Evolutionary conservation across 2,888 invertebrate species (phyloP).

Genomic region (Dryadula phaetusa): DNA sequence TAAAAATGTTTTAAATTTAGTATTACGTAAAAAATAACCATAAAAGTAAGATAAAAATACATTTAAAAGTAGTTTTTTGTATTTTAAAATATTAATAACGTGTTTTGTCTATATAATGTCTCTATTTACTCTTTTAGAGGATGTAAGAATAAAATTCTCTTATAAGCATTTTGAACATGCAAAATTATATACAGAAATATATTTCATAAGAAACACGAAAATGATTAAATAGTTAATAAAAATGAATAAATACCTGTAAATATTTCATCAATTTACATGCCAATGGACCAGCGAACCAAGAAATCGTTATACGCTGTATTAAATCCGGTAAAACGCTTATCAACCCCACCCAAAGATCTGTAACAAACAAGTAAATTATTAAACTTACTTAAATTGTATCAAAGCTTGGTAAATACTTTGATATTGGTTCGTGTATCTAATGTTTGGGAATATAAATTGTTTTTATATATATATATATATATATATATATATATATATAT

Average conservation of each 20-base stretch:
- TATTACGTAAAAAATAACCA: too few species aligned
- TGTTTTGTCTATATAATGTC: too few species aligned
- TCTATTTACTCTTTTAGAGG: too few species aligned
- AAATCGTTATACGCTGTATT: conserved; percentile 94
- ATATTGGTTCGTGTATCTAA: neutral
- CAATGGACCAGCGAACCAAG: conserved; percentile 94
- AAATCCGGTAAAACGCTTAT: conserved; percentile 95
- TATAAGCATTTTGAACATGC: too few species aligned
- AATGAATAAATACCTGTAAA: conserved; percentile 85
- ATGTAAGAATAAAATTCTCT: too few species aligned
- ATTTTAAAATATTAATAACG: too few species aligned
- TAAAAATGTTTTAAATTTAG: conserved; percentile 48
- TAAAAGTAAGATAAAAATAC: too few species aligned
- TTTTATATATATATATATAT: too few species aligned
- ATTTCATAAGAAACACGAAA: too few species aligned
- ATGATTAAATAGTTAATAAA: neutral
- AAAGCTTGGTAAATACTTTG: conserved; percentile 3
- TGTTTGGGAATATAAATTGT: neutral
- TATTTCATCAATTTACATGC: conserved; percentile 95
- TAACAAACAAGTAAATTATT: conserved; percentile 45
- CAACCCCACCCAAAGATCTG: conserved; percentile 94
- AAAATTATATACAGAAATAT: too few species aligned
- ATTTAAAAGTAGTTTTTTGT: too few species aligned
- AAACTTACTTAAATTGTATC: conserved; percentile 1
- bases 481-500: too few species aligned